These are phyloP conservation scores for Tinamus guttatus DNA, from an alignment of 2,113 vertebrate genomes.

Conservation along the genomic window DNA sequence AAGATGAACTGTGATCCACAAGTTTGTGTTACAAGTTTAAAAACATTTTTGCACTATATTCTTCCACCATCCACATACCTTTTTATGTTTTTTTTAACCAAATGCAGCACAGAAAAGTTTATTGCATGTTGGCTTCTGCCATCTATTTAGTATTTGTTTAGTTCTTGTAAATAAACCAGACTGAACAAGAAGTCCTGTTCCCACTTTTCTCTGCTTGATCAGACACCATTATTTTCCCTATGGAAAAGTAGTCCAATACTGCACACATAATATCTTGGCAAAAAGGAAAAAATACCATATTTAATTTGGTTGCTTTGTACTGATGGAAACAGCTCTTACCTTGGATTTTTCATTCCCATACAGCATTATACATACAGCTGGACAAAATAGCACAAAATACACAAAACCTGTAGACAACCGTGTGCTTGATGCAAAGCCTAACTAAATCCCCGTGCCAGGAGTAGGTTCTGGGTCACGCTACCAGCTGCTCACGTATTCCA, in stretches of 20 bases:
- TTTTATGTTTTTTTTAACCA: constrained; percentile 26
- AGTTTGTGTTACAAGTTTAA: not conserved
- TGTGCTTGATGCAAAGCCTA: not conserved
- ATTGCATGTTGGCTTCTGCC: not conserved
- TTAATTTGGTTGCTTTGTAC: not conserved
- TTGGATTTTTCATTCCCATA: not conserved
- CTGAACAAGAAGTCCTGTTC: not conserved
- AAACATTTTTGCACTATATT: not conserved
- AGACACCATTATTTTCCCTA: not conserved
- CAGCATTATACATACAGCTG: not conserved
- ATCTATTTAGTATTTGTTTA: not conserved
- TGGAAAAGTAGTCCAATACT: not conserved
- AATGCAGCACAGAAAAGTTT: not conserved
- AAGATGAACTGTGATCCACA: not conserved
- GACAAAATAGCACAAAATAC: not conserved
- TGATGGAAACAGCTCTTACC: not conserved
- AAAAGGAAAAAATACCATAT: not conserved
- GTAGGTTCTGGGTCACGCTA: not conserved
- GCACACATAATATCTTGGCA: not conserved
- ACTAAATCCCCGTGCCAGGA: not conserved
- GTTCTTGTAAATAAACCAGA: constrained; percentile 32
- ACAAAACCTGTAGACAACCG: too few relatives aligned
- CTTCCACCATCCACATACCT: not conserved
- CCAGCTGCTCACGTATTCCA: too few relatives aligned
- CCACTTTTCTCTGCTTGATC: not conserved